Base-by-base conservation (phyloP, 2,888 invertebrate species). In the Cheilosia soror region DNA sequence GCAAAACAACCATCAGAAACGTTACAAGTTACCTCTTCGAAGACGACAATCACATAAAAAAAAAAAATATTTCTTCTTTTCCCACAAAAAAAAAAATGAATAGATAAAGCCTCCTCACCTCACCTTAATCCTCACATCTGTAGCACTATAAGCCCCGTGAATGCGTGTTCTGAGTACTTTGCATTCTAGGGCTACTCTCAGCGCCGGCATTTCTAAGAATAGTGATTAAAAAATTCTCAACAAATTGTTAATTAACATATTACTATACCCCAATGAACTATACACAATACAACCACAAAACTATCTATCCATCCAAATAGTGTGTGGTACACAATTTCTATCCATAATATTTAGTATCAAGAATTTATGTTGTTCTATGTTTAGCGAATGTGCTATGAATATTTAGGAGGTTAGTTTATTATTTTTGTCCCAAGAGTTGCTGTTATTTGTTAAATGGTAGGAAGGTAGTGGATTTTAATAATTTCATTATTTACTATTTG, bases 291-390 rank as follows among this genome's bases (percentile, higher is more conserved):
- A 47, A 33, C n/a, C 13, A 33, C 1, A 44, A 37, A 37, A 13
- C n/a, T n/a, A 4, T 58, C 25, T n/a, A 20, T 31, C 37, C 37
- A 47, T n/a, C 2, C 15, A 42, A 27, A 4, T 25, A 31, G 11
- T 5, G 53, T 13, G 60, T 25, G 27, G 6, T 13, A 63, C 44
- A 63, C 42, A 42, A 20, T 2, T 9, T 47, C 20, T 20, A 47
- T 33, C 31, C 62, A 63, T 65, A 33, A 49, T 37, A 55, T 65
- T 65, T 7, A 13, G 29, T 33, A 57, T 65, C 13, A 33, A 27
- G 33, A 57, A 58, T 40, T 37, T 9, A 31, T 29, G 29, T 29
- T 27, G 57, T 49, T 75, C 75, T 75, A 75, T 20, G 65, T 66
- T 75, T 75, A 58, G 75, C 65, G 40, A 13, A n/a, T 37, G 20